Conservation (phyloP, 2,113 vertebrate genomes). For the Phyllopteryx taeniolatus region DNA sequence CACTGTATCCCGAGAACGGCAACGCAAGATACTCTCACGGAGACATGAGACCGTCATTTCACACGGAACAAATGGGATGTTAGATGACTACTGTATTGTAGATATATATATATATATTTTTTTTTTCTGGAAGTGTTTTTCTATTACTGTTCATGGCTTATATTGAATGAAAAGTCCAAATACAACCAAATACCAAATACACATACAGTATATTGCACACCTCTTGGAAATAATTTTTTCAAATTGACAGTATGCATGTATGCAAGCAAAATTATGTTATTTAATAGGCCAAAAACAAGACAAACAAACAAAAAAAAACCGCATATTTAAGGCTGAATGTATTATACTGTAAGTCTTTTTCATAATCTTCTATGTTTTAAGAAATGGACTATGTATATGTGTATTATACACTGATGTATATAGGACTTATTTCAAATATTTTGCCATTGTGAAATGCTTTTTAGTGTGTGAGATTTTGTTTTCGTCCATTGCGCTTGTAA, state of each 20-base stretch:
- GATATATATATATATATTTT: neutral
- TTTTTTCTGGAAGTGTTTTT: neutral
- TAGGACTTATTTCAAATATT: slow-evolving; percentile 30
- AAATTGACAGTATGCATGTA: neutral
- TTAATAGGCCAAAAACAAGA: no score
- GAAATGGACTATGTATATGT: slow-evolving; percentile 3
- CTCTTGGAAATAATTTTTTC: neutral
- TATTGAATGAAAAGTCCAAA: neutral
- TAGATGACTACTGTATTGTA: neutral
- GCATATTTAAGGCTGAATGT: neutral
- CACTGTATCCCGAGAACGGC: slow-evolving; percentile 80
- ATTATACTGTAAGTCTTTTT: slow-evolving; percentile 3
- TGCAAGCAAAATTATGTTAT: neutral
- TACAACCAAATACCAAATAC: neutral
- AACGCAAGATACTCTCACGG: slow-evolving; percentile 74
- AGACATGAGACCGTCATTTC: slow-evolving; percentile 39
- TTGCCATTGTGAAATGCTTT: slow-evolving; percentile 38
- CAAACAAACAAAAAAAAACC: neutral
- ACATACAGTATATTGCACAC: neutral
- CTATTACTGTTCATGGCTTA: neutral
- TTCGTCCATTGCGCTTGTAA: slow-evolving; percentile 3
- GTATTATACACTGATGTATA: slow-evolving; percentile 35
- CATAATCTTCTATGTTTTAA: slow-evolving; percentile 31
- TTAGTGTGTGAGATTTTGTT: slow-evolving; percentile 27
- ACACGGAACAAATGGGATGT: neutral